Evolutionary conservation across 2,888 invertebrate species (phyloP).

Genomic region (Clostera curtula): DNA sequence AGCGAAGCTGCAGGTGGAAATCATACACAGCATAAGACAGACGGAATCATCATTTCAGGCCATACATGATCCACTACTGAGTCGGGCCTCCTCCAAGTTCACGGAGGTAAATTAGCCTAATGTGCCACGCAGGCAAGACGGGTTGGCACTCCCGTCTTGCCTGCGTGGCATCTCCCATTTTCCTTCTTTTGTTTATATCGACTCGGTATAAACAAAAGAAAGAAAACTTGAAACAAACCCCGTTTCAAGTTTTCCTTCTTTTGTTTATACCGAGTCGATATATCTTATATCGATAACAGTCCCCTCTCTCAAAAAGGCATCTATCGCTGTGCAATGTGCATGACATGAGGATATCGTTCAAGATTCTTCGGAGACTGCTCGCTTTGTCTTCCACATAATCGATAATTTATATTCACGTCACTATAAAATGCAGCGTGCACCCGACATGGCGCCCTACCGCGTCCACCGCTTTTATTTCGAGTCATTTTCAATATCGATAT

Average conservation of each 20-base stretch:
- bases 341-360: conserved; percentile 31
- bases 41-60: no score
- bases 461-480: conserved; percentile 3
- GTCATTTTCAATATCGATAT: conserved; percentile 19
- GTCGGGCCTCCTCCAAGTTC: no score
- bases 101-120: no score
- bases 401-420: conserved; percentile 44
- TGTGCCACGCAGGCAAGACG: no score
- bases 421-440: conserved; percentile 24
- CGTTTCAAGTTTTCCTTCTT: no score
- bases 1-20: no score
- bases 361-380: conserved; percentile 30
- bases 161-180: no score
- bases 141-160: no score
- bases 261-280: conserved; percentile 1
- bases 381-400: conserved; percentile 40
- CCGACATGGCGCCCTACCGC: conserved; percentile 11
- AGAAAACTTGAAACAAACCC: no score
- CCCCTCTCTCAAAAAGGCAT: conserved; percentile 27
- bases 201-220: conserved; percentile 1
- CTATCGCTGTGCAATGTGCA: conserved; percentile 24
- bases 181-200: no score
- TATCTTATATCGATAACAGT: conserved; percentile 10
- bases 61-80: no score
- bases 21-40: no score